These are phyloP conservation scores for Vireo altiloquus DNA, from an alignment of 2,113 vertebrate genomes.

Conservation along the genomic window DNA sequence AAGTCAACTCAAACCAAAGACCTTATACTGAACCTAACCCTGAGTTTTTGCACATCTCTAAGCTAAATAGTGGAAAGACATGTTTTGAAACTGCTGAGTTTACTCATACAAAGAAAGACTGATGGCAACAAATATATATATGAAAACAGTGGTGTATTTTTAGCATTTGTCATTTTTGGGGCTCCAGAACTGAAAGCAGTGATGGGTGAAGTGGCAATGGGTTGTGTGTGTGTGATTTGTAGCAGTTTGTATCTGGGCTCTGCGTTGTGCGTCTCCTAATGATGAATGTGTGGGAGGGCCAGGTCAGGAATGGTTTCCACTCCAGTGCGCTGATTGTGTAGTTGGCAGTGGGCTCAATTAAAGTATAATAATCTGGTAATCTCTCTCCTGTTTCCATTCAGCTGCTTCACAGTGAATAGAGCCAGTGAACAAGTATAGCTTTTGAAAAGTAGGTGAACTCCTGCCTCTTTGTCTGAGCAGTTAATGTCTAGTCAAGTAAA, in stretches of 20 bases:
- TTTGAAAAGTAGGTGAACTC: constrained; percentile 59
- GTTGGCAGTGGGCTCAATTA: constrained; percentile 57
- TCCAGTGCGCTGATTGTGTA: constrained; percentile 43
- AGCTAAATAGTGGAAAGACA: not conserved
- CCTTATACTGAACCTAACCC: not conserved
- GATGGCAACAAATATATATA: accelerated
- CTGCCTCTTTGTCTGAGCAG: constrained; percentile 43
- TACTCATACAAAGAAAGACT: not conserved
- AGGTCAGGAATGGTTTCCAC: constrained; percentile 57
- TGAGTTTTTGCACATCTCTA: not conserved
- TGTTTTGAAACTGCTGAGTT: not conserved
- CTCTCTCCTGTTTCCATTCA: constrained; percentile 49
- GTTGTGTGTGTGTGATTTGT: not conserved
- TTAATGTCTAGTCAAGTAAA: constrained; percentile 7
- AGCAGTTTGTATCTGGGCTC: not conserved
- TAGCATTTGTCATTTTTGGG: not conserved
- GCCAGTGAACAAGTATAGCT: constrained; percentile 38
- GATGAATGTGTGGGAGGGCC: constrained; percentile 39
- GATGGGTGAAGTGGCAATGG: not conserved
- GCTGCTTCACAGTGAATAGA: constrained; percentile 42
- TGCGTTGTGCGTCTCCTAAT: not conserved
- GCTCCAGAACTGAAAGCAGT: not conserved
- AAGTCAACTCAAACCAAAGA: not conserved
- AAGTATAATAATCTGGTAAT: constrained; percentile 64
- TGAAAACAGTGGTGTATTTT: not conserved